phyloP scores from a whole-genome alignment of 2,797 vertebrate species.

The Melanotaenia boesemani region DNA sequence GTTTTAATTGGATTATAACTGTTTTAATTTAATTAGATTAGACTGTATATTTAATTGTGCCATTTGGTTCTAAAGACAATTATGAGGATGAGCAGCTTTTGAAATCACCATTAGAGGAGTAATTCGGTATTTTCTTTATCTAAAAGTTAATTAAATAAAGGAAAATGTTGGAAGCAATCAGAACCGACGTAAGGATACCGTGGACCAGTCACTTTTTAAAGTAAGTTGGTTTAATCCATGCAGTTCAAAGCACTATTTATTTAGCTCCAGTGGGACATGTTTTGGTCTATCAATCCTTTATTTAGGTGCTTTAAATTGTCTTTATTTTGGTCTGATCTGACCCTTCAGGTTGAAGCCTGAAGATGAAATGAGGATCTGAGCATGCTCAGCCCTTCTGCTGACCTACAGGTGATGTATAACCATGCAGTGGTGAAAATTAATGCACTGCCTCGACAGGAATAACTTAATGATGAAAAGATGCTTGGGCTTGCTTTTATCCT shows the following conservation, averaged over 20 bases:
- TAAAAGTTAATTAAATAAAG: background rate
- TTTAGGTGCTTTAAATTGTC: background rate
- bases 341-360: conserved; percentile 7
- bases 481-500: conserved; percentile 56
- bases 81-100: background rate
- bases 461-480: conserved; percentile 42
- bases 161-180: background rate
- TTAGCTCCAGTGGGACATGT: background rate
- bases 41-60: too few species aligned
- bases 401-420: conserved; percentile 27
- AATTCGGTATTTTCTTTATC: background rate
- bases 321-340: background rate
- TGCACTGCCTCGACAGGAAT: conserved; percentile 31
- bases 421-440: conserved; percentile 35
- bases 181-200: background rate
- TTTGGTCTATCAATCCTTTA: background rate
- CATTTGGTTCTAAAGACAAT: too few species aligned
- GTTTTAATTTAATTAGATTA: too few species aligned
- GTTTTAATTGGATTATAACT: too few species aligned
- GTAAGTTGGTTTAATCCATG: background rate
- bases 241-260: background rate
- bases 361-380: conserved; percentile 13
- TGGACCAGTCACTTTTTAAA: background rate
- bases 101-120: background rate
- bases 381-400: conserved; percentile 8